Evolutionary conservation across 1,140 invertebrate species (phyloP).

Genomic region (Habropoda laboriosa): DNA sequence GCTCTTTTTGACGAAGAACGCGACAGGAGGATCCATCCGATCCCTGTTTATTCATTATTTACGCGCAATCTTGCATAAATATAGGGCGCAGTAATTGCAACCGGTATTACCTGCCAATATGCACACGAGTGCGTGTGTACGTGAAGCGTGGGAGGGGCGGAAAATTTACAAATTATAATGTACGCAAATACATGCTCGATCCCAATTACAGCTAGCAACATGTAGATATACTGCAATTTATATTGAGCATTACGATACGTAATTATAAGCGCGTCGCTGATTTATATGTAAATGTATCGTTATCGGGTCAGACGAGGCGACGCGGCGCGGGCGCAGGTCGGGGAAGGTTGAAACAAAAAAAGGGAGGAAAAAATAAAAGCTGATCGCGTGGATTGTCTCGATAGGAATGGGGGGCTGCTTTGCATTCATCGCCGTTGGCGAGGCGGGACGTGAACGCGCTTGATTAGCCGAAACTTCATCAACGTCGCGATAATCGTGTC

Average conservation of each 20-base stretch:
- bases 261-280: conserved; percentile 7
- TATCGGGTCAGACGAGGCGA: background rate
- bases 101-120: background rate
- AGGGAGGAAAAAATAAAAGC: too few relatives aligned
- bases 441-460: conserved; percentile 7
- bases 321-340: background rate
- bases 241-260: background rate
- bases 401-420: conserved; percentile 30
- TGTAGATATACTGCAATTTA: background rate
- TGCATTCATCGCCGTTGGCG: conserved; percentile 39
- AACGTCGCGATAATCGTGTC: conserved; percentile 61
- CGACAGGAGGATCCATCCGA: background rate
- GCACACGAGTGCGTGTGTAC: background rate
- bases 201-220: conserved; percentile 18
- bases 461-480: conserved; percentile 62
- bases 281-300: conserved; percentile 10
- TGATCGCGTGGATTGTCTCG: background rate
- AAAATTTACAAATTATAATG: conserved; percentile 39
- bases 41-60: conserved; percentile 18
- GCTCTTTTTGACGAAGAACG: background rate
- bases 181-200: conserved; percentile 1
- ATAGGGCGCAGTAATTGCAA: background rate
- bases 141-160: background rate
- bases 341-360: background rate
- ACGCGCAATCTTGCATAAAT: conserved; percentile 1